Evolutionary conservation across 2,888 invertebrate genomes (phyloP), one percentile per base, ranked within the genome.

Genomic region (Apamea crenata): DNA sequence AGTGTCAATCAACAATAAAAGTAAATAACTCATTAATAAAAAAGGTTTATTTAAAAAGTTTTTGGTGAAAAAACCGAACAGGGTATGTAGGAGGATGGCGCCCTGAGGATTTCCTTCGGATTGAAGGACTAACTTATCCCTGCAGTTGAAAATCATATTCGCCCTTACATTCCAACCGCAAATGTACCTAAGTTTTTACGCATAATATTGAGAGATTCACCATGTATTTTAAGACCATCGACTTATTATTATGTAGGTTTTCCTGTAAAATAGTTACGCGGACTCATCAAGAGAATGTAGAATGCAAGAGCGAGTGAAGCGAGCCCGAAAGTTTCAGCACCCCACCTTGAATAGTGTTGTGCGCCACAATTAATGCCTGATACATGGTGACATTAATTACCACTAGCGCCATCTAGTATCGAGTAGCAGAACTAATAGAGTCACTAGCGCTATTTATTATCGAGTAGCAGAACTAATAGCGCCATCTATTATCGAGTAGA

Each of bases 1-100:
- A 36, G 1, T 61, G 61, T 36, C 76, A 72, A 47, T 72, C n/a
- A 21, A 72, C 6, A 47, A 61, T n/a, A 76, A 47, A 72, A 76
- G 25, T 61, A 75, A 76, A 61, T n/a, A 47, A 56, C 4, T 44
- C 56, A 59, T 7, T 59, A n/a, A 25, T 14, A 16, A 71, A 75
- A 75, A 59, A 44, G 56, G 7, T 75, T n/a, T 25, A 47, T 21
- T 18, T 10, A 44, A n/a, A n/a, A 67, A 66, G 18, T 32, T 40
- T 8, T 40, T 40, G 18, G 67, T 40, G 4, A n/a, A 10, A 68
- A 44, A 68, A n/a, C 25, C 40, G 5, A 6, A 36, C 25, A 66
- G 14, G 14, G 25, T 36, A 25, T 18, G 50, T n/a, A 50, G 21
- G 10, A 32, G 63, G 65, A 32, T 12, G 21, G 21, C 18, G 21